Evolutionary conservation across 2,888 invertebrate genomes (phyloP), one percentile per base, ranked within the genome.

Genomic region (Nemoura dubitans): DNA sequence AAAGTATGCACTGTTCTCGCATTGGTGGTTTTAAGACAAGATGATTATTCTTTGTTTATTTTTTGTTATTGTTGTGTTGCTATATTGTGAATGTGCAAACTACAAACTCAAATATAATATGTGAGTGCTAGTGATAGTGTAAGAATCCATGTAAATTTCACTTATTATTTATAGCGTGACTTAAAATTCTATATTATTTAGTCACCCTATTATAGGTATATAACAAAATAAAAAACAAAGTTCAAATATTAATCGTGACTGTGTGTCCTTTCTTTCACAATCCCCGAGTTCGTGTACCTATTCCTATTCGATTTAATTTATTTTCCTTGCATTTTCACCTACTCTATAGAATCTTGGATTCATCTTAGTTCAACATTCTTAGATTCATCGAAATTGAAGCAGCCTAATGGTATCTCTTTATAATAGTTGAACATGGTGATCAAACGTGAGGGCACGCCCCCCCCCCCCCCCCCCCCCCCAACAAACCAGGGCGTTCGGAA

Each of bases 151-250:
- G 81, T 81, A 81, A 27, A 81, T 81, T 81, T 81, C 29, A 81
- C n/a, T 81, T 81, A 27, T 81, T 30, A 81, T 81, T 81, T 81
- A 81, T 81, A 81, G 81, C 21, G 81, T 81, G 81, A 81, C 81
- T n/a, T 30, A 29, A 81, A 29, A 30, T n/a, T 29, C 30, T 59
- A 59, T 59, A 59, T 59, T 59, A 59, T 7, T 36, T n/a, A n/a
- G 59, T 59, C 59, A 59, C 59, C 59, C 59, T 59, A 59, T 59
- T 59, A 59, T 59, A 59, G 59, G 59, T 21, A 59, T 21, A 59
- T 59, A 59, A 59, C 59, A 59, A 59, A 59, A 59, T 59, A 59
- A 59, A 59, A 59, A 59, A 59, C 14, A 10, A 59, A 59, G 59
- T 59, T 59, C 59, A 59, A 59, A 59, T 59, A 21, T 59, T 7